These are phyloP conservation scores for Ictidomys tridecemlineatus DNA, from an alignment of 2,113 vertebrate genomes.

Conservation along the genomic window DNA sequence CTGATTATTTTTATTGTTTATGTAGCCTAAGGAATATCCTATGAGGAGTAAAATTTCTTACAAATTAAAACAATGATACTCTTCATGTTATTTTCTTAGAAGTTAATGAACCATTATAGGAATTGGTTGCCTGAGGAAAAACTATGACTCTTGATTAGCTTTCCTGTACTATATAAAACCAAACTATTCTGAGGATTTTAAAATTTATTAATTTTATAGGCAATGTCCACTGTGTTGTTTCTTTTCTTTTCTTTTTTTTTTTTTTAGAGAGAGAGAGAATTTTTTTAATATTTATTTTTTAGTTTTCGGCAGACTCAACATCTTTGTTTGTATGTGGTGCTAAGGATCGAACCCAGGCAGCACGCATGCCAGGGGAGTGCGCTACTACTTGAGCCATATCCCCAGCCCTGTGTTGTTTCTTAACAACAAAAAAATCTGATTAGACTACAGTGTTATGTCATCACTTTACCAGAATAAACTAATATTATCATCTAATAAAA, in stretches of 20 bases:
- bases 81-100: slow-evolving; percentile 30
- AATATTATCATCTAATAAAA: neutral
- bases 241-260: neutral
- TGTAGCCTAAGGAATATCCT: neutral
- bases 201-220: slow-evolving; percentile 48
- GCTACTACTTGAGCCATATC: no score
- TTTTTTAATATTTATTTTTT: no score
- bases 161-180: neutral
- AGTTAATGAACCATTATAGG: slow-evolving; percentile 2
- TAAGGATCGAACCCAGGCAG: no score
- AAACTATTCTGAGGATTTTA: neutral
- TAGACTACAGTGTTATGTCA: slow-evolving; percentile 11
- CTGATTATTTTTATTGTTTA: slow-evolving; percentile 26
- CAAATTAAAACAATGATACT: slow-evolving; percentile 60
- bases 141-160: slow-evolving; percentile 42
- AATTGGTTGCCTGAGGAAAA: slow-evolving; percentile 21
- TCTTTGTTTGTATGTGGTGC: no score
- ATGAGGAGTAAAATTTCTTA: neutral
- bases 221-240: slow-evolving; percentile 35
- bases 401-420: slow-evolving; percentile 4
- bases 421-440: neutral
- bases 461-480: slow-evolving; percentile 20
- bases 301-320: no score
- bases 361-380: no score
- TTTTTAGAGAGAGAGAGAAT: no score